Evolutionary conservation across 64 coral and sea anemone species (phyloP).

Genomic region (Acropora yongei): DNA sequence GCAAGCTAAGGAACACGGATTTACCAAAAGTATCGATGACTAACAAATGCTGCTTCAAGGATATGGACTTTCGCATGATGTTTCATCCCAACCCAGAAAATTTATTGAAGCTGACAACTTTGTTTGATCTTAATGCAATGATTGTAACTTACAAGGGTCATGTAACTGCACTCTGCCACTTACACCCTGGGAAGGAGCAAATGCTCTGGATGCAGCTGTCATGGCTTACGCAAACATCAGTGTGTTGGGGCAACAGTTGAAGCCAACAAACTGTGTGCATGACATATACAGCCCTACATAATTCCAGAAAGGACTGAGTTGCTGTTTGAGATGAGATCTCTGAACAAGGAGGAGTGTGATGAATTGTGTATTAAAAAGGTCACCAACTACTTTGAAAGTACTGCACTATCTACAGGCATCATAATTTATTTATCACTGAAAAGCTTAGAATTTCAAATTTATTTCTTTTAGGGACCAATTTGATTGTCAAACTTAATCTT

Average conservation of each 20-base stretch:
- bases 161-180: conserved; percentile 66
- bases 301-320: conserved; percentile 87
- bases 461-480: too few species aligned
- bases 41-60: conserved; percentile 82
- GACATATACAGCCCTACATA: conserved; percentile 63
- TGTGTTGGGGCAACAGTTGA: conserved; percentile 86
- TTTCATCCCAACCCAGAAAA: conserved; percentile 74
- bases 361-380: too few species aligned
- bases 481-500: too few species aligned
- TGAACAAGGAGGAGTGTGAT: too few species aligned
- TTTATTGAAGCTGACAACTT: conserved; percentile 6
- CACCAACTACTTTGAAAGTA: too few species aligned
- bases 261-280: conserved; percentile 84
- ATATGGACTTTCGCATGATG: conserved; percentile 92
- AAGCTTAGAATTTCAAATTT: too few species aligned
- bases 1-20: conserved; percentile 77
- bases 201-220: conserved; percentile 94
- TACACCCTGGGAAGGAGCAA: conserved; percentile 84
- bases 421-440: too few species aligned
- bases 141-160: conserved; percentile 73
- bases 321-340: background rate
- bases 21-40: conserved; percentile 83
- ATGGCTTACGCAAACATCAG: conserved; percentile 78
- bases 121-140: background rate
- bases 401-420: too few species aligned